A percentile compares a stretch with the other conserved stretches of the same genome.
Conservation (phyloP, 2,113 vertebrate species). For the Chloroceryle aenea region DNA sequence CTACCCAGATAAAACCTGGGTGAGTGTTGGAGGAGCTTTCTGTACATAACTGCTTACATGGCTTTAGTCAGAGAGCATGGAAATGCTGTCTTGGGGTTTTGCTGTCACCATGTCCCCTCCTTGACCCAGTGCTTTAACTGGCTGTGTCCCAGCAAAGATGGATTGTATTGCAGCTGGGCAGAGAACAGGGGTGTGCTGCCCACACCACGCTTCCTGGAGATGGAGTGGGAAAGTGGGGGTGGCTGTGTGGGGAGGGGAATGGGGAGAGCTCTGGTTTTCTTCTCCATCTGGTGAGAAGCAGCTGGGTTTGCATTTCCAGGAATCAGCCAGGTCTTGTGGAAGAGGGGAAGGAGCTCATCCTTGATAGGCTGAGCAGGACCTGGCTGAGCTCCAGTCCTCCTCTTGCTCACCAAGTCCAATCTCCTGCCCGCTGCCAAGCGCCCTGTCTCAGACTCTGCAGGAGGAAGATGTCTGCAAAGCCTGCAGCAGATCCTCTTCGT, state of each 20-base stretch:
- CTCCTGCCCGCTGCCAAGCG: not conserved
- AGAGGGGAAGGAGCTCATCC: not conserved
- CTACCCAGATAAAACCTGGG: not conserved
- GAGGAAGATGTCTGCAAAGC: not conserved
- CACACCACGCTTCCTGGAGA: not conserved
- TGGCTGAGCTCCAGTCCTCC: not conserved
- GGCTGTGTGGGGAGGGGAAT: not conserved
- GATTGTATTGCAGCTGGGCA: not conserved
- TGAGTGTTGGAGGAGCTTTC: not conserved
- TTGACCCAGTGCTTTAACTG: not conserved
- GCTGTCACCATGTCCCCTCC: not conserved
- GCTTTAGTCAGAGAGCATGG: not conserved
- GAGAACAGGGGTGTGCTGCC: not conserved
- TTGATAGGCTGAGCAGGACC: not conserved
- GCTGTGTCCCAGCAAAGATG: not conserved
- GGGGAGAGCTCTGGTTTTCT: not conserved
- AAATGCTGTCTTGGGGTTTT: not conserved
- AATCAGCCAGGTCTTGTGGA: not conserved
- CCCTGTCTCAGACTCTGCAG: not conserved
- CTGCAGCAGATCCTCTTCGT: not conserved
- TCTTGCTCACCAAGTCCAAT: not conserved
- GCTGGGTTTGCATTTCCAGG: not conserved
- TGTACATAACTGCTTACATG: rapidly evolving
- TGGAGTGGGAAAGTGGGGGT: too few relatives aligned
- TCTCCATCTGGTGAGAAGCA: not conserved